Evolutionary conservation across 1,140 invertebrate species (phyloP).

Genomic region (Sycobia sp.): DNA sequence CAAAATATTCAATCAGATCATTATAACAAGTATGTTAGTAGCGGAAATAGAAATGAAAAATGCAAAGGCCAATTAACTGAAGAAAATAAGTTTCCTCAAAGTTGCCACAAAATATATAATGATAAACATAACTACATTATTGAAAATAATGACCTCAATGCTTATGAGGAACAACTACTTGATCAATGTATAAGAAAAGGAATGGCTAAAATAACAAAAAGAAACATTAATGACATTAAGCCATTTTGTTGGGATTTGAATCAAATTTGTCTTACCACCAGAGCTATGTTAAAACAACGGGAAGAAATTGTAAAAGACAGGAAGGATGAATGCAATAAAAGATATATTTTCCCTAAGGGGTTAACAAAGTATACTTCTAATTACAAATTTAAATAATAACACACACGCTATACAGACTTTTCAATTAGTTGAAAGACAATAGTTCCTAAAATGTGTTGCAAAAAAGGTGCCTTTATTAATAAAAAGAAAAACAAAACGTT

Average conservation of each 20-base stretch:
- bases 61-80: background rate
- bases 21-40: background rate
- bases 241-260: constrained; percentile 32
- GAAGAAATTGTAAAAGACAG: constrained; percentile 13
- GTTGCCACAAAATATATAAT: background rate
- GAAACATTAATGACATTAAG: constrained; percentile 19
- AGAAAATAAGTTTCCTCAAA: background rate
- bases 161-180: constrained; percentile 28
- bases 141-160: constrained; percentile 9
- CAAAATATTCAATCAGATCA: background rate
- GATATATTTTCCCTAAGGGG: background rate
- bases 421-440: constrained; percentile 4
- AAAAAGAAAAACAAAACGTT: too few relatives aligned
- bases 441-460: too few relatives aligned
- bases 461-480: too few relatives aligned
- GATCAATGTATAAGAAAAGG: constrained; percentile 33
- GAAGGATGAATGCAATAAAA: background rate
- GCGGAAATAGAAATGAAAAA: background rate
- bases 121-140: background rate
- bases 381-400: constrained; percentile 1
- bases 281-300: constrained; percentile 16
- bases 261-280: constrained; percentile 26
- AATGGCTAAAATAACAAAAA: constrained; percentile 31
- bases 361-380: background rate
- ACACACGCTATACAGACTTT: constrained; percentile 13